phyloP scores from a whole-genome alignment of 35 echinoderm and acorn worm species.

The Acanthaster planci region DNA sequence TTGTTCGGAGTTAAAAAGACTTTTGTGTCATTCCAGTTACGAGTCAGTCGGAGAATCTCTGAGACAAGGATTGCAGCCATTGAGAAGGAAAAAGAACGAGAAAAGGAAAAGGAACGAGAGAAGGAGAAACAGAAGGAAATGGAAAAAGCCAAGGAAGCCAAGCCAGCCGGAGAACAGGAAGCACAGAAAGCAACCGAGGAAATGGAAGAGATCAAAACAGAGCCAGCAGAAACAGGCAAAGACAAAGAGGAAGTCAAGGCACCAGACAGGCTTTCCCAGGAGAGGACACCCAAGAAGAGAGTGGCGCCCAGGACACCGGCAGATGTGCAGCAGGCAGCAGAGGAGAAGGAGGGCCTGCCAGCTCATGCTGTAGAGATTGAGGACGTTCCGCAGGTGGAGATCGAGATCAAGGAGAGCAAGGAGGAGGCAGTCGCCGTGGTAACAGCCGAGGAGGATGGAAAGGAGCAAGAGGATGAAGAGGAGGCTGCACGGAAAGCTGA shows the following conservation, averaged over 20 bases:
- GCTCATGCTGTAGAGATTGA: constrained; percentile 50
- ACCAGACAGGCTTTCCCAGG: neutral
- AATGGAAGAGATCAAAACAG: neutral
- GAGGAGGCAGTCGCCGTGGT: constrained; percentile 15
- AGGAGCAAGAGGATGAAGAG: constrained; percentile 51
- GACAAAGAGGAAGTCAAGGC: neutral
- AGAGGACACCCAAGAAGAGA: constrained; percentile 17
- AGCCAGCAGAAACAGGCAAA: neutral
- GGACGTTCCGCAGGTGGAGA: constrained; percentile 36
- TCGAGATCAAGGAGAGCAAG: constrained; percentile 24
- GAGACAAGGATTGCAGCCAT: constrained; percentile 64
- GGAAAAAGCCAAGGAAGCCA: constrained; percentile 1
- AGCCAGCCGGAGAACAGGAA: neutral
- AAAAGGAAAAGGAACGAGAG: constrained; percentile 31
- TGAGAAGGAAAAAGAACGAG: constrained; percentile 44
- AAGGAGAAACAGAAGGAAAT: constrained; percentile 35
- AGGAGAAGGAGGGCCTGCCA: neutral
- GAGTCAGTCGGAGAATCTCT: constrained; percentile 60
- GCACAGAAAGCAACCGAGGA: neutral
- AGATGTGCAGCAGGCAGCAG: constrained; percentile 7
- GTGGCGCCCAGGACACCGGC: neutral
- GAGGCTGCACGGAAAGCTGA: constrained; percentile 17
- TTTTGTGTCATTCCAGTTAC: constrained; percentile 32
- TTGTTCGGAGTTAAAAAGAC: too few relatives aligned
- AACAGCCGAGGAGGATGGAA: constrained; percentile 5